Evolutionary conservation across 2,113 vertebrate species (phyloP), one percentile per base, ranked within the genome.

Genomic region (Muscicapa adusta): DNA sequence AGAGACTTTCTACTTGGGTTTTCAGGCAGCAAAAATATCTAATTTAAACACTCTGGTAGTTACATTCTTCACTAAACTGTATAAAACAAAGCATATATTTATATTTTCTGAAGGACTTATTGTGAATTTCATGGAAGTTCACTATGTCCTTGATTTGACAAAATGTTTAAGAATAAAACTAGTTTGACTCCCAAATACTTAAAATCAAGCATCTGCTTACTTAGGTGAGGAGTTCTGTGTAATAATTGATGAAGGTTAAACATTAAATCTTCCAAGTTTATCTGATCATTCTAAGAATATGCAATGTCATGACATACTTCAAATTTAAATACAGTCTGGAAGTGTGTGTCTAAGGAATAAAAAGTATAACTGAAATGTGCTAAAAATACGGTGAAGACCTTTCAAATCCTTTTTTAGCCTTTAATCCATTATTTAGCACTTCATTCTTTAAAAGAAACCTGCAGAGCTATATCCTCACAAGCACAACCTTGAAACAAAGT

Each of bases 331-430:
- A 94, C 83, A 93, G 43, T 84, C 61, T 89, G 76, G 58, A 93
- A 70, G 22, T 16, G 45, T 67, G 28, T 72, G 83, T 91, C 63
- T 94, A 65, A 57, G 57, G 93, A 94, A 51, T 83, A 90, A 96
- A 76, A 83, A 77, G 73, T 43, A 53, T 29, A 89, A 97, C 34
- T 75, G 66, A 90, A 92, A 94, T 68, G 65, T 92, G 75, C 72
- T 50, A 96, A 96, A 75, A 89, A 94, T 51, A 91, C 10, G 0
- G 74, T 43, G 33, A 50, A 93, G 67, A 86, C 63, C 93, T 97
- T 89, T 33, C 74, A 96, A 94, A 87, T 94, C 96, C 56, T 82
- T 96, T 96, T 94, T 92, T 72, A 96, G 92, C 91, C 89, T 94
- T 94, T 71, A 94, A 87, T 86, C 89, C 75, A 97, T 93, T 95